Evolutionary conservation across 2,113 vertebrate genomes (phyloP), one percentile per base, ranked within the genome.

Genomic region (Phoenicopterus ruber): DNA sequence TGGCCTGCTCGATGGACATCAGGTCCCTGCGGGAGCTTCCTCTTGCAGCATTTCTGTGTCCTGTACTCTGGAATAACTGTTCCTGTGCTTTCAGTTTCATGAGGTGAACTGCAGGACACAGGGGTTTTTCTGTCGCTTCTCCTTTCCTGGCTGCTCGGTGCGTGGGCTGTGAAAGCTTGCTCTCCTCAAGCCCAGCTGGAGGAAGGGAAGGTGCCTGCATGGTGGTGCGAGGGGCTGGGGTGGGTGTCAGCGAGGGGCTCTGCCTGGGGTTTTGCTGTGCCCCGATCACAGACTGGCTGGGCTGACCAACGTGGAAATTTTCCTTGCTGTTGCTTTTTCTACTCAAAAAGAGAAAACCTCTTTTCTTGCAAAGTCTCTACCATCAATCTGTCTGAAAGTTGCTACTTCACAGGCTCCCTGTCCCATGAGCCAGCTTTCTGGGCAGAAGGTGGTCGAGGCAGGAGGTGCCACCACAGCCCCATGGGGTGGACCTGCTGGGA

Each of bases 401-500:
- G 44, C 69, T 78, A 13, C 38, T 65, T 44, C 7, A 6, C 34
- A n/a, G 52, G 46, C 17, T 70, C 55, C 71, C n/a, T 0, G 0
- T 49, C 36, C 61, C 44, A 7, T 0, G 7, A 54, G 6, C 25
- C 28, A 4, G 34, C 55, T 54, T 24, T n/a, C 31, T 32, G 61
- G 57, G 50, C 55, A 61, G 47, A 44, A 44, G 14, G 21, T 52
- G 52, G 18, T 31, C 0, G 17, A 21, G 47, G 61, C 49, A 46
- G 72, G 65, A 50, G 55, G 17, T 55, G 84, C 49, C 46, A 42
- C 36, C 5, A 7, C 18, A 11, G 22, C 32, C 36, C 8, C 0
- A 0, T 1, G 1, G 38, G 42, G 8, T 1, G 3, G 52, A 28
- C 15, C n/a, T 38, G 77, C 49, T 2, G 2, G 1, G 18, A 62